These are phyloP conservation scores for Cyaniris semiargus DNA, from an alignment of 2,888 invertebrate species.

Conservation along the genomic window DNA sequence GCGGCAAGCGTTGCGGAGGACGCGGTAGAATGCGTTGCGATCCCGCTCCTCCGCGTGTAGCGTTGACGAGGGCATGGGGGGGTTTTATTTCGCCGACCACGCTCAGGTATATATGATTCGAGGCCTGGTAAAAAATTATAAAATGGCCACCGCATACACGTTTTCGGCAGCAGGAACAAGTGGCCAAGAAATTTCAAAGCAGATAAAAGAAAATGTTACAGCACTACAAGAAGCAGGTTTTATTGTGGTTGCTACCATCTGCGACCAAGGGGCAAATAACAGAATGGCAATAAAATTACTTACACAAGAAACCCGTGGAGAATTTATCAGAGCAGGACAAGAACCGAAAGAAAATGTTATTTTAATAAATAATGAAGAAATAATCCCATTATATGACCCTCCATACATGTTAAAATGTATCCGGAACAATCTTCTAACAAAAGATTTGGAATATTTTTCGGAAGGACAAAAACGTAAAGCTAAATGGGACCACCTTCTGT, in stretches of 20 bases:
- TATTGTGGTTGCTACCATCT: too few species aligned
- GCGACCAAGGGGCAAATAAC: too few species aligned
- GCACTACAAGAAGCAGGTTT: too few species aligned
- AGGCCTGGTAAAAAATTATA: conserved; percentile 13
- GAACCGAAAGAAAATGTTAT: conserved; percentile 34
- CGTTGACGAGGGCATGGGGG: too few species aligned
- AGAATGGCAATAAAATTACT: too few species aligned
- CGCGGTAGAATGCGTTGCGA: too few species aligned
- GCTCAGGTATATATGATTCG: neutral
- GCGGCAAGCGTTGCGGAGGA: too few species aligned
- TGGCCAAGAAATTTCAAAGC: neutral
- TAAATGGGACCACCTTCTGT: conserved; percentile 34
- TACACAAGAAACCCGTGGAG: neutral
- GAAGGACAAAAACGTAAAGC: conserved; percentile 22
- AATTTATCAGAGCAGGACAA: neutral
- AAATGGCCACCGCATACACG: neutral
- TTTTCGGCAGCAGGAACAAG: conserved; percentile 5
- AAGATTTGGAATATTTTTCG: conserved; percentile 34
- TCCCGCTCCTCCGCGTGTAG: too few species aligned
- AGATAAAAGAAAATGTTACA: too few species aligned
- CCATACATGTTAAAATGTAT: conserved; percentile 40
- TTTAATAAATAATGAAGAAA: conserved; percentile 34
- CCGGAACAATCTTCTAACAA: conserved; percentile 37
- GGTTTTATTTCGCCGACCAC: conserved; percentile 20
- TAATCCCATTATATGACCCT: conserved; percentile 39